Percentiles rank a stretch among this genome's conserved stretches.
These are phyloP conservation scores for Pangasius djambal DNA, from an alignment of 2,797 vertebrate genomes.

Conservation along the genomic window DNA sequence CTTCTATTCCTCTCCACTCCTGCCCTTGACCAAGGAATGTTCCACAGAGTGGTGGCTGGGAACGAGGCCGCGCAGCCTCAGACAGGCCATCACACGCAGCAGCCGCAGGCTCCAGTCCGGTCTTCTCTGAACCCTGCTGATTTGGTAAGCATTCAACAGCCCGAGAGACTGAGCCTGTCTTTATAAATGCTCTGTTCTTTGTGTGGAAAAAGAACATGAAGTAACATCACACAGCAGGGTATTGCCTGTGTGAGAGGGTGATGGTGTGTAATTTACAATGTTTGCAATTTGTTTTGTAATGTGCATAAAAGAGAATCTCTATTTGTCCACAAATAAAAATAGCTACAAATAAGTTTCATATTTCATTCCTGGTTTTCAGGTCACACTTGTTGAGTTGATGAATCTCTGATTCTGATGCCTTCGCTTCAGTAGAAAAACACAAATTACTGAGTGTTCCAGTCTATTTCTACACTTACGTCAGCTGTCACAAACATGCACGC, in stretches of 20 bases:
- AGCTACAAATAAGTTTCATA: background rate
- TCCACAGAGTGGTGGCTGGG: slow-evolving; percentile 74
- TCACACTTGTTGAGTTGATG: background rate
- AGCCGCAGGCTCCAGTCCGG: slow-evolving; percentile 55
- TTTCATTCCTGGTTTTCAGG: background rate
- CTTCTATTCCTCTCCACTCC: slow-evolving; percentile 64
- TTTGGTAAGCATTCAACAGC: slow-evolving; percentile 47
- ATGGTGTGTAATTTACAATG: background rate
- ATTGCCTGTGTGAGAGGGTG: background rate
- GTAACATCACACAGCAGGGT: slow-evolving; percentile 11
- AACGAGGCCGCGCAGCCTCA: slow-evolving; percentile 68
- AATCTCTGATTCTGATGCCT: background rate
- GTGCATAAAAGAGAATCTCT: background rate
- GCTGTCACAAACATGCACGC: slow-evolving; percentile 33
- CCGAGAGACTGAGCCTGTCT: slow-evolving; percentile 16
- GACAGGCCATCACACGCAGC: slow-evolving; percentile 64
- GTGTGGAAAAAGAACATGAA: slow-evolving; percentile 3
- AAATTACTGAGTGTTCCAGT: slow-evolving; percentile 41
- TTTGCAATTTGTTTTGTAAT: background rate
- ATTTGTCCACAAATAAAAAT: slow-evolving; percentile 7
- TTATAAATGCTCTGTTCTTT: slow-evolving; percentile 25
- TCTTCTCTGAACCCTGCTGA: slow-evolving; percentile 43
- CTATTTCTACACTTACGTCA: slow-evolving; percentile 59
- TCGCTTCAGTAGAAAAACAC: slow-evolving; percentile 10
- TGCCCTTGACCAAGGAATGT: slow-evolving; percentile 73